phyloP scores from a whole-genome alignment of 2,797 vertebrate species.

The Garrulus glandarius region DNA sequence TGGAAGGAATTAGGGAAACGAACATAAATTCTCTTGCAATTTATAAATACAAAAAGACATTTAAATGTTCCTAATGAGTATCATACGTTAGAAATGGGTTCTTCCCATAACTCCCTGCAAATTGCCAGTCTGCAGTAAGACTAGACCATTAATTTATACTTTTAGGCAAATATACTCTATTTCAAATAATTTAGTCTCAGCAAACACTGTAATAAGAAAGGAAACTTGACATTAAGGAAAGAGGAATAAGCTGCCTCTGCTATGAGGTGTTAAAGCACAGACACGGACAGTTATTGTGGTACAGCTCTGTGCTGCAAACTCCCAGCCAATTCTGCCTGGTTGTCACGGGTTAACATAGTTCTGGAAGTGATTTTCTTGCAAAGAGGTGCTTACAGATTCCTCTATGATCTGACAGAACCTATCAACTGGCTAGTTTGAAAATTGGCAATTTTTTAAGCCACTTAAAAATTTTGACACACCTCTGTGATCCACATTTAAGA shows the following conservation, averaged over 20 bases:
- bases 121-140: neutral
- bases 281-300: rapidly evolving
- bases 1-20: neutral
- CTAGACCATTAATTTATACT: neutral
- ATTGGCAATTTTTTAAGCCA: too few species aligned
- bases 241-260: neutral
- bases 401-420: too few species aligned
- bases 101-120: neutral
- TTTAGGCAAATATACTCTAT: neutral
- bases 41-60: neutral
- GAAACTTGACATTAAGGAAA: neutral
- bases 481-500: too few species aligned
- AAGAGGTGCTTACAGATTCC: too few species aligned
- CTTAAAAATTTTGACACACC: too few species aligned
- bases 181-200: neutral
- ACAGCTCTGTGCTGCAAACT: neutral
- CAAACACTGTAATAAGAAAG: neutral
- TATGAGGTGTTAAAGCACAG: rapidly evolving
- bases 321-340: neutral
- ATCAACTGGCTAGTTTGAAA: too few species aligned
- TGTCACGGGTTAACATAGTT: too few species aligned
- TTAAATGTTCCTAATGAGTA: neutral
- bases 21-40: neutral
- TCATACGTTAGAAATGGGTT: neutral
- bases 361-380: too few species aligned